These are phyloP conservation scores for Phengaris arion DNA, from an alignment of 2,888 invertebrate species.

Conservation along the genomic window DNA sequence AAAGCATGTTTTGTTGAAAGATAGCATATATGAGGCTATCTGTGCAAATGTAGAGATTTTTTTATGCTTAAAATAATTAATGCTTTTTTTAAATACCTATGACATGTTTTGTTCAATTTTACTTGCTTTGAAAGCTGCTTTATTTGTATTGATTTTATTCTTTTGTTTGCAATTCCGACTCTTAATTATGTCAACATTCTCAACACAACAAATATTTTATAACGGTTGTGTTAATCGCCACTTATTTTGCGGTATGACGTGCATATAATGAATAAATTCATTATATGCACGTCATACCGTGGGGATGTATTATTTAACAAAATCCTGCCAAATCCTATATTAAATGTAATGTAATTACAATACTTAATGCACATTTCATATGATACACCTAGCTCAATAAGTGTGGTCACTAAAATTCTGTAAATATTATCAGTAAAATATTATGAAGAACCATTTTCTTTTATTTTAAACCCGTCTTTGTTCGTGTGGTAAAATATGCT, in stretches of 20 bases:
- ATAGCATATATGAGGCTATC: background rate
- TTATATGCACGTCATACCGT: no score
- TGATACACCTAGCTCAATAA: conserved; percentile 77
- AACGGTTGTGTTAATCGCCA: conserved; percentile 58
- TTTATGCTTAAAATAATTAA: background rate
- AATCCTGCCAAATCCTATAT: conserved; percentile 72
- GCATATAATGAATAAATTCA: conserved; percentile 39
- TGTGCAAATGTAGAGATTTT: background rate
- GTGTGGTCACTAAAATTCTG: conserved; percentile 77
- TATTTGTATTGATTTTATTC: background rate
- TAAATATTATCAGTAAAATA: conserved; percentile 79
- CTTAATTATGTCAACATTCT: conserved; percentile 23
- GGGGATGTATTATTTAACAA: conserved; percentile 65
- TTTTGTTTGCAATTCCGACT: conserved; percentile 9
- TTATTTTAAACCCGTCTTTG: conserved; percentile 37
- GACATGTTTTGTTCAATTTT: background rate
- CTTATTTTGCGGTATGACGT: conserved; percentile 47
- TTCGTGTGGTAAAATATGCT: background rate
- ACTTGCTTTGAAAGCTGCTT: background rate
- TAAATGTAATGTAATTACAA: conserved; percentile 71
- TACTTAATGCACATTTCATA: conserved; percentile 76
- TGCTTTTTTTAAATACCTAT: background rate
- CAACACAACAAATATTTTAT: conserved; percentile 56
- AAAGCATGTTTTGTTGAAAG: background rate
- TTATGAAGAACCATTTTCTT: conserved; percentile 75